Percentiles rank a stretch among this genome's conserved stretches.
Conservation (phyloP, 1,140 invertebrate genomes). For the Nasonia longicornis region DNA sequence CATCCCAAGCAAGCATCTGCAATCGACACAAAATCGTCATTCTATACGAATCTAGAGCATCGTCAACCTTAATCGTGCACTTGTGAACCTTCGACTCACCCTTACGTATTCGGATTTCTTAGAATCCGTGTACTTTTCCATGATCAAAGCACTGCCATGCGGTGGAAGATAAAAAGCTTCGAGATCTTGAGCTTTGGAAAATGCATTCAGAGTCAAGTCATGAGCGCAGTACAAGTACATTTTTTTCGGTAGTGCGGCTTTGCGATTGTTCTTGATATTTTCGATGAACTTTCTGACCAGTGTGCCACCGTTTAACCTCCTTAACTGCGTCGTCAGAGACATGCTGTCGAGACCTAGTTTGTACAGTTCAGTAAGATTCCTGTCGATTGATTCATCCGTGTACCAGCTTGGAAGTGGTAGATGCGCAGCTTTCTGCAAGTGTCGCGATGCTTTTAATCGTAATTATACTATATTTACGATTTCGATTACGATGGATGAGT, state of each 20-base stretch:
- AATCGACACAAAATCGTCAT: background rate
- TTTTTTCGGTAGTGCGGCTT: background rate
- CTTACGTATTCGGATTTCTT: background rate
- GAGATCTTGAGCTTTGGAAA: background rate
- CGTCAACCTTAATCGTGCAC: background rate
- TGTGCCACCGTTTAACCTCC: conserved; percentile 6
- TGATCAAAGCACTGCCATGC: background rate
- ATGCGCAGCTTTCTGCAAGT: background rate
- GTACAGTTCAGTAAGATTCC: background rate
- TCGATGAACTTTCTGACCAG: background rate
- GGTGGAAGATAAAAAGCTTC: background rate
- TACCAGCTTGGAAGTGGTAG: background rate
- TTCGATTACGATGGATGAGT: too few species aligned
- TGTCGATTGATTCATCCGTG: background rate
- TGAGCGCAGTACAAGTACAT: conserved; percentile 5
- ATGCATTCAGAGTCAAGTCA: background rate
- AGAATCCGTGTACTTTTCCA: background rate
- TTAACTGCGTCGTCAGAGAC: background rate
- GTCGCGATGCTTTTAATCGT: too few species aligned
- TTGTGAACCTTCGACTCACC: background rate
- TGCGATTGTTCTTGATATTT: background rate
- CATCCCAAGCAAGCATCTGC: too few species aligned
- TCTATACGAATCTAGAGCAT: background rate
- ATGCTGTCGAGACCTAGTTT: background rate
- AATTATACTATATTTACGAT: too few species aligned